Percentiles rank a stretch among this genome's conserved stretches.
phyloP scores from a whole-genome alignment of 2,113 vertebrate species.

The Pterocles burchelli region DNA sequence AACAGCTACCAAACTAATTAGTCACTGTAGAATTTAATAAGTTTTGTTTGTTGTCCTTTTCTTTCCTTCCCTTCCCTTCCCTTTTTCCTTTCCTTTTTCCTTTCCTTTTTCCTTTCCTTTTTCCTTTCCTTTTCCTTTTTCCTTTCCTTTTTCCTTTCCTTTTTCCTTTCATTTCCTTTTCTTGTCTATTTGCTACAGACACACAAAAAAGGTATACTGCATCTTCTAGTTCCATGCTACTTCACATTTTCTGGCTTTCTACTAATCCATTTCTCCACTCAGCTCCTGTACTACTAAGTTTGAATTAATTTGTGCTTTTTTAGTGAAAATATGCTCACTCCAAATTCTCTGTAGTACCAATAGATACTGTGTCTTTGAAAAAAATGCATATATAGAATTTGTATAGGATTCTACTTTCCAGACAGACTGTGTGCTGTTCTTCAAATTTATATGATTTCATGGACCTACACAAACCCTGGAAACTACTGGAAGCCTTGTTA shows the following conservation, averaged over 20 bases:
- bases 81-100: too few relatives aligned
- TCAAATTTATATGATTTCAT: neutral
- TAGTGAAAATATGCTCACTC: neutral
- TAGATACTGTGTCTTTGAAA: neutral
- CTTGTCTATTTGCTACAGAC: neutral
- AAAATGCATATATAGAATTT: neutral
- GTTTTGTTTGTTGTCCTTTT: neutral
- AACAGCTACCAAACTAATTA: neutral
- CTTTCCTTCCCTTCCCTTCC: too few relatives aligned
- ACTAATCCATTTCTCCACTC: neutral
- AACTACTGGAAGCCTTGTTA: neutral
- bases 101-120: too few relatives aligned
- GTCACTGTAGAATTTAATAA: neutral
- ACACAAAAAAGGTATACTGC: neutral
- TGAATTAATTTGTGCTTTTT: neutral
- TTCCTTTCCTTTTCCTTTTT: too few relatives aligned
- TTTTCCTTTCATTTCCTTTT: neutral
- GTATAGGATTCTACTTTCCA: neutral
- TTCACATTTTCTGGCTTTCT: neutral
- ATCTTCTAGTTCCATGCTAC: neutral
- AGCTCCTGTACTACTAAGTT: neutral
- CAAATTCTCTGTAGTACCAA: neutral
- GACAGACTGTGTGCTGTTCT: neutral
- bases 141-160: too few relatives aligned
- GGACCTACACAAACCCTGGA: neutral